Evolutionary conservation across 2,888 invertebrate genomes (phyloP).

Genomic region (Halictus ligatus): DNA sequence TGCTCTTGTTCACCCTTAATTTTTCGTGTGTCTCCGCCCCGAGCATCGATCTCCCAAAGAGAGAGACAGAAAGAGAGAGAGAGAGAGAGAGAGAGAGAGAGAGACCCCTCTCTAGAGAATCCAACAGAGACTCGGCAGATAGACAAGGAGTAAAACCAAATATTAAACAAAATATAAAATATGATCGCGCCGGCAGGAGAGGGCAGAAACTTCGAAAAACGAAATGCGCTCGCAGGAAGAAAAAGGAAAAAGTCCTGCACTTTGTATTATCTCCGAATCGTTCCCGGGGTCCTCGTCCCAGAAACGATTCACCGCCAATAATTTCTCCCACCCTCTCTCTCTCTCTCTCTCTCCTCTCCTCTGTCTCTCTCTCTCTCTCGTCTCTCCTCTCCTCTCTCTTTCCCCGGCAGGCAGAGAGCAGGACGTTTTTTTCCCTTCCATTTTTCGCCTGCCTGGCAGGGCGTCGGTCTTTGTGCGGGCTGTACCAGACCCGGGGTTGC

Average conservation of each 20-base stretch:
- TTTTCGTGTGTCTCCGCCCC: background rate
- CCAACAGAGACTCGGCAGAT: background rate
- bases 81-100: background rate
- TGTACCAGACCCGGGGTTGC: slow-evolving; percentile 75
- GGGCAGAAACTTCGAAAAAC: background rate
- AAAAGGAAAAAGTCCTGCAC: slow-evolving; percentile 23
- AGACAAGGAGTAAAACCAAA: background rate
- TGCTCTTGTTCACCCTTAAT: slow-evolving; percentile 2
- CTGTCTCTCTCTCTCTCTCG: slow-evolving; percentile 13
- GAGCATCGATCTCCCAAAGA: slow-evolving; percentile 15
- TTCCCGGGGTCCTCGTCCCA: slow-evolving; percentile 57
- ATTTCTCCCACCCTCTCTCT: slow-evolving; percentile 48
- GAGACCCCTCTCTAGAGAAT: background rate
- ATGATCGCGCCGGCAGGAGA: background rate
- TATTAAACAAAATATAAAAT: slow-evolving; percentile 2
- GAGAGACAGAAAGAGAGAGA: background rate
- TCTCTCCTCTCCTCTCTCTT: slow-evolving; percentile 13
- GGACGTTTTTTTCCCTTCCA: slow-evolving; percentile 53
- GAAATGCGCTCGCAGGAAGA: slow-evolving; percentile 14
- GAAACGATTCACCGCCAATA: slow-evolving; percentile 64
- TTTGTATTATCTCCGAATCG: slow-evolving; percentile 59
- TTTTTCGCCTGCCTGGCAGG: slow-evolving; percentile 61
- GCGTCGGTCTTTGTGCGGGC: slow-evolving; percentile 68
- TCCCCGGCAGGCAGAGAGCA: background rate
- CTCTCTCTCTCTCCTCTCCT: background rate